phyloP scores from a whole-genome alignment of 2,797 vertebrate species.

The Poliocrania exsul region DNA sequence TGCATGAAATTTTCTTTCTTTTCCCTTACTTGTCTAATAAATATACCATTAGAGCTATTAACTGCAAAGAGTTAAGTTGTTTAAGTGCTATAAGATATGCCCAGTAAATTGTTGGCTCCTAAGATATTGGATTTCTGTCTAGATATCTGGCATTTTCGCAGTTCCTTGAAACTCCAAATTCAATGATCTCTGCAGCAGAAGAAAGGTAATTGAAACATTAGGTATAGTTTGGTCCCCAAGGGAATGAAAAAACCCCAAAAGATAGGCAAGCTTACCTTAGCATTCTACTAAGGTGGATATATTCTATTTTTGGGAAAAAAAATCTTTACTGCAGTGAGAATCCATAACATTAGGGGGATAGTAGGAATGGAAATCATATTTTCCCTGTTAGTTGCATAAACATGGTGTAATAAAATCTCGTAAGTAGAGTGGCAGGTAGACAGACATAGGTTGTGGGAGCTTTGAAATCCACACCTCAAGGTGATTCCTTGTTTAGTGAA shows the following conservation, averaged over 20 bases:
- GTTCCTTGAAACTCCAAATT: slow-evolving; percentile 48
- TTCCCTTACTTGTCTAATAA: slow-evolving; percentile 51
- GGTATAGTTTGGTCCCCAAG: neutral
- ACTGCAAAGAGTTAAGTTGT: slow-evolving; percentile 27
- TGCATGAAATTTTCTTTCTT: slow-evolving; percentile 48
- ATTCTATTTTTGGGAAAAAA: neutral
- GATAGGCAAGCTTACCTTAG: neutral
- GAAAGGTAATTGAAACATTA: slow-evolving; percentile 47
- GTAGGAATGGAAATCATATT: neutral
- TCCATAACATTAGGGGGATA: neutral
- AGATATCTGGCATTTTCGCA: slow-evolving; percentile 10
- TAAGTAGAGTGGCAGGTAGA: neutral
- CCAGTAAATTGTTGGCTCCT: neutral
- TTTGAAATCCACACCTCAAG: neutral
- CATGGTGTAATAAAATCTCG: neutral
- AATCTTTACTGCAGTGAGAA: neutral
- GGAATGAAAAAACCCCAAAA: neutral
- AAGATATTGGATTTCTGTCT: slow-evolving; percentile 62
- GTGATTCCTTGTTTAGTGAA: neutral
- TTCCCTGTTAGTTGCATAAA: neutral
- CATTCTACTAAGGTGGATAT: neutral
- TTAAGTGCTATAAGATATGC: slow-evolving; percentile 47
- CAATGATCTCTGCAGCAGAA: slow-evolving; percentile 29
- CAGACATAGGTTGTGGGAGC: neutral
- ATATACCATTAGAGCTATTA: slow-evolving; percentile 55